Evolutionary conservation across 2,888 invertebrate species (phyloP).

Genomic region (Rhopalosiphum nymphaeae): DNA sequence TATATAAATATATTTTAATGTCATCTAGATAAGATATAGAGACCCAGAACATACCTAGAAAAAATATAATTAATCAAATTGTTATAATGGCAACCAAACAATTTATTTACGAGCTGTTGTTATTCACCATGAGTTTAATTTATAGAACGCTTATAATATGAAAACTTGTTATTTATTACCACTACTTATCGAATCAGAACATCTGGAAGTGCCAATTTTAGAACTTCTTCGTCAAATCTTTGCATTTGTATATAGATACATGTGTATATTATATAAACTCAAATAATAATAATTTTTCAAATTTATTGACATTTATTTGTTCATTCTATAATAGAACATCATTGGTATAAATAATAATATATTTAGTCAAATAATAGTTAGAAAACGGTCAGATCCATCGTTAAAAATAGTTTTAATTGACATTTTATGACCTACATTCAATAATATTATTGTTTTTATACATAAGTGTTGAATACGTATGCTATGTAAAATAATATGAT

Average conservation of each 20-base stretch:
- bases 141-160: neutral
- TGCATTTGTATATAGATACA: neutral
- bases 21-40: neutral
- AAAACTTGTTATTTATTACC: slow-evolving; percentile 21
- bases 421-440: neutral
- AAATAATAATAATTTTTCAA: neutral
- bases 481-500: neutral
- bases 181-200: neutral
- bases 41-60: neutral
- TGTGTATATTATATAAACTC: neutral
- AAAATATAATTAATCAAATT: neutral
- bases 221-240: neutral
- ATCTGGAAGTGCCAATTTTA: neutral
- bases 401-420: slow-evolving; percentile 1
- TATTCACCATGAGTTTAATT: neutral
- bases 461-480: neutral
- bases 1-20: neutral
- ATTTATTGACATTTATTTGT: neutral
- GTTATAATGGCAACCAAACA: neutral
- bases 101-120: neutral
- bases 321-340: neutral
- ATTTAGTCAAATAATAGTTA: neutral
- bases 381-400: neutral
- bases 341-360: neutral
- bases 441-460: neutral